These are phyloP conservation scores for Ivindomyrus marchei DNA, from an alignment of 2,113 vertebrate genomes.

Conservation along the genomic window DNA sequence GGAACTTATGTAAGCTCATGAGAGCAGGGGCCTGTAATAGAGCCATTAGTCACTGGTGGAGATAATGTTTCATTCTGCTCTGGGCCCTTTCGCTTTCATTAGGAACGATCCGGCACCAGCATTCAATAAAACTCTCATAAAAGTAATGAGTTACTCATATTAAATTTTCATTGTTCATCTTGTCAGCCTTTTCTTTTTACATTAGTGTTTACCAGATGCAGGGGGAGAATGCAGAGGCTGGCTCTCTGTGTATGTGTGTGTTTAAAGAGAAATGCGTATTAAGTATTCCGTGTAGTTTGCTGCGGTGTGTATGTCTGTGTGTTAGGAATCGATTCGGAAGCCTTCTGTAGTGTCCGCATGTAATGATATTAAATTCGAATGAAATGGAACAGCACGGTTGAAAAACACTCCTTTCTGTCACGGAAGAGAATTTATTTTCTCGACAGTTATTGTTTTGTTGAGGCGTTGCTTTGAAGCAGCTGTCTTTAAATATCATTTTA, in stretches of 20 bases:
- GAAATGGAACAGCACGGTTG: not conserved
- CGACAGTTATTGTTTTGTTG: not conserved
- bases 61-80: conserved; percentile 16
- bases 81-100: conserved; percentile 15
- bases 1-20: not conserved
- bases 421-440: not conserved
- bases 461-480: not conserved
- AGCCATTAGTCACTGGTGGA: conserved; percentile 21
- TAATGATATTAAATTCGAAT: not conserved
- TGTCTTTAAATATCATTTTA: not conserved
- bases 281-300: not conserved
- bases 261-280: not conserved
- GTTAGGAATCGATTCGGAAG: not conserved
- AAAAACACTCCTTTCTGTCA: not conserved
- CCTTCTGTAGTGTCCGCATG: not conserved
- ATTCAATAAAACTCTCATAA: conserved; percentile 27
- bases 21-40: conserved; percentile 10
- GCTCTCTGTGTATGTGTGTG: not conserved
- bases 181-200: conserved; percentile 1
- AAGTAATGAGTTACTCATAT: conserved; percentile 19
- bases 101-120: conserved; percentile 4
- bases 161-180: conserved; percentile 14
- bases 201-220: not conserved
- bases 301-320: not conserved
- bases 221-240: not conserved